Percentiles rank a stretch among this genome's conserved stretches.
These are phyloP conservation scores for Xiphorhynchus erythropygius DNA, from an alignment of 2,797 vertebrate genomes.

Conservation along the genomic window DNA sequence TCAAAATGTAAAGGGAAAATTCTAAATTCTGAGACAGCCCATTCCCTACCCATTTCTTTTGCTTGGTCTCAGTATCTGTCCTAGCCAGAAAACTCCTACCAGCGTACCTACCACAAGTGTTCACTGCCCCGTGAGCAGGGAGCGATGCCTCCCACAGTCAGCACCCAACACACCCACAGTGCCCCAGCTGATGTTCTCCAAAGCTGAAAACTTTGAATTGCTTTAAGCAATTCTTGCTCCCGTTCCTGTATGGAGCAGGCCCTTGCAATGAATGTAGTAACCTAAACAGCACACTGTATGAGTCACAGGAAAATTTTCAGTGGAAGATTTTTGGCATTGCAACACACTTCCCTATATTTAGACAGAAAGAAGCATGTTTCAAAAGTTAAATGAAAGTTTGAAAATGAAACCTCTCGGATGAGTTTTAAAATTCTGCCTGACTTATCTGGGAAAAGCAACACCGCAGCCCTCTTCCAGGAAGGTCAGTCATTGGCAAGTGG, in stretches of 20 bases:
- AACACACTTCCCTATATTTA: neutral
- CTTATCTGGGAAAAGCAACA: neutral
- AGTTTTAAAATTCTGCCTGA: neutral
- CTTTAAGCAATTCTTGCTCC: neutral
- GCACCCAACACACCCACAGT: neutral
- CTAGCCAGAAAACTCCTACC: neutral
- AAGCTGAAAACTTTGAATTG: neutral
- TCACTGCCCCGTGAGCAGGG: neutral
- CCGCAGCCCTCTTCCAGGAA: neutral
- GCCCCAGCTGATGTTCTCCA: accelerated
- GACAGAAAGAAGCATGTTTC: neutral
- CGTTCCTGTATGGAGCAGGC: neutral
- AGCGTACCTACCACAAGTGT: neutral
- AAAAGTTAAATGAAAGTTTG: neutral
- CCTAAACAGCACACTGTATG: neutral
- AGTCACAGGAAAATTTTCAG: neutral
- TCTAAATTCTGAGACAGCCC: neutral
- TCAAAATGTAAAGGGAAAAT: neutral
- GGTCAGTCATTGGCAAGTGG: neutral
- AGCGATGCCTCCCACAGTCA: neutral
- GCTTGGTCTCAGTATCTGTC: neutral
- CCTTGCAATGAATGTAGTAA: neutral
- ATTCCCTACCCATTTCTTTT: neutral
- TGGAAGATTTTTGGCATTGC: neutral
- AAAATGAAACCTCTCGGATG: neutral